Evolutionary conservation across 2,888 invertebrate genomes (phyloP).

Genomic region (Hypena proboscidalis): DNA sequence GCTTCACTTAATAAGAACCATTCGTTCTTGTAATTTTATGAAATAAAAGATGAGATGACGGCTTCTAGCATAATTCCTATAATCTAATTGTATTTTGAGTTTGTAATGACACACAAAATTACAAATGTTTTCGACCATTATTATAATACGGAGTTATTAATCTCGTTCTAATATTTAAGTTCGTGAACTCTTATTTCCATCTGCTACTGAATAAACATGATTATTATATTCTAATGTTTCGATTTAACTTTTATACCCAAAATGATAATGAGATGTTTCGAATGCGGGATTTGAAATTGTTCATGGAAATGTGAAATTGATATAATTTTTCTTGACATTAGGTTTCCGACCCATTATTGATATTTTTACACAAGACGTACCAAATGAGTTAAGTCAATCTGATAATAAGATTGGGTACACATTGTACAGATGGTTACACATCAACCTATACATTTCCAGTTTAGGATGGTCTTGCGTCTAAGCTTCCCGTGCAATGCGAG

Average conservation of each 20-base stretch:
- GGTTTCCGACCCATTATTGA: background rate
- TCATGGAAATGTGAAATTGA: constrained; percentile 2
- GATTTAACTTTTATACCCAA: constrained; percentile 11
- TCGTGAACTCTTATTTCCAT: constrained; percentile 9
- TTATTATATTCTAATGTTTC: constrained; percentile 11
- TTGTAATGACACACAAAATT: background rate
- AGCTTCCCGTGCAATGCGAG: too few species aligned
- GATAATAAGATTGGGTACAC: too few species aligned
- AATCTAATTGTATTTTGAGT: too few species aligned
- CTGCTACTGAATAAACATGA: constrained; percentile 2
- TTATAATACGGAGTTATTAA: background rate
- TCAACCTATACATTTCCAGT: too few species aligned
- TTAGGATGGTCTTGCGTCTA: too few species aligned
- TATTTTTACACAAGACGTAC: too few species aligned
- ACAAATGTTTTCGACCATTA: background rate
- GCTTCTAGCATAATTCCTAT: too few species aligned
- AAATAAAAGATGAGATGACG: too few species aligned
- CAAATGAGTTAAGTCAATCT: too few species aligned
- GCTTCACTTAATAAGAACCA: too few species aligned
- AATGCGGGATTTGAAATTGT: constrained; percentile 3
- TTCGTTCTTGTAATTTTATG: too few species aligned
- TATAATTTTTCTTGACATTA: constrained; percentile 2
- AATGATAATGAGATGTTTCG: constrained; percentile 7
- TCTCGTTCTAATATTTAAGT: constrained; percentile 5
- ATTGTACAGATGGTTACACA: too few species aligned